These are phyloP conservation scores for Listronotus oregonensis DNA, from an alignment of 1,140 invertebrate species.

Conservation along the genomic window DNA sequence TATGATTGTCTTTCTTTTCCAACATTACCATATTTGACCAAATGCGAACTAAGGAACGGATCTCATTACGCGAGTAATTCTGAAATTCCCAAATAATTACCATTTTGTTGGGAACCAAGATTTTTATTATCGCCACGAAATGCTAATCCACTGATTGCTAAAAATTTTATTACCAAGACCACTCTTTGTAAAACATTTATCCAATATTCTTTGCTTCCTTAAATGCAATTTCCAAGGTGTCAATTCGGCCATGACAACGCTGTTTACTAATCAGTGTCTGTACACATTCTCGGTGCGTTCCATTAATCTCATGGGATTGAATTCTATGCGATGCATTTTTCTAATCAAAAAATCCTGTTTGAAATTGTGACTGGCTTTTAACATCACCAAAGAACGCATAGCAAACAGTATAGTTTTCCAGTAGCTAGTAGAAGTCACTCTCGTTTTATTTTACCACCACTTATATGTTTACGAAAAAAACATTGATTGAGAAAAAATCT, in stretches of 20 bases:
- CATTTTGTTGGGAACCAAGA: slow-evolving; percentile 42
- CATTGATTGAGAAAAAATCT: neutral
- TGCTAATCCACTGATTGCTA: slow-evolving; percentile 32
- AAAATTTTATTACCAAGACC: slow-evolving; percentile 41
- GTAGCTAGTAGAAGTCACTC: slow-evolving; percentile 5
- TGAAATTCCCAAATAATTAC: slow-evolving; percentile 42
- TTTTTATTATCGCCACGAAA: slow-evolving; percentile 43
- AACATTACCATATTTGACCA: slow-evolving; percentile 13
- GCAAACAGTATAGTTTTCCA: neutral
- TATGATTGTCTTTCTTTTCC: neutral
- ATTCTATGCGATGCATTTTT: neutral
- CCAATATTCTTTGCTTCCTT: slow-evolving; percentile 43
- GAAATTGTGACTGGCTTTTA: no score
- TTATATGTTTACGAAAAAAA: slow-evolving; percentile 12
- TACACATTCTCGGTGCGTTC: slow-evolving; percentile 4
- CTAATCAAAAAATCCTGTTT: no score
- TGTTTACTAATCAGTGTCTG: slow-evolving; percentile 13
- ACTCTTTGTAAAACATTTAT: slow-evolving; percentile 42
- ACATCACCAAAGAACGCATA: neutral
- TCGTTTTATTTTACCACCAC: slow-evolving; percentile 13
- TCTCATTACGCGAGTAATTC: slow-evolving; percentile 45
- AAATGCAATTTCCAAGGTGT: slow-evolving; percentile 1
- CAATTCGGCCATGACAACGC: slow-evolving; percentile 1
- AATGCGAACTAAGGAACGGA: slow-evolving; percentile 37
- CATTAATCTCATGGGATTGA: neutral